Base-by-base conservation (phyloP, 2,797 vertebrate genomes). In the Muraenolepis orangiensis region DNA sequence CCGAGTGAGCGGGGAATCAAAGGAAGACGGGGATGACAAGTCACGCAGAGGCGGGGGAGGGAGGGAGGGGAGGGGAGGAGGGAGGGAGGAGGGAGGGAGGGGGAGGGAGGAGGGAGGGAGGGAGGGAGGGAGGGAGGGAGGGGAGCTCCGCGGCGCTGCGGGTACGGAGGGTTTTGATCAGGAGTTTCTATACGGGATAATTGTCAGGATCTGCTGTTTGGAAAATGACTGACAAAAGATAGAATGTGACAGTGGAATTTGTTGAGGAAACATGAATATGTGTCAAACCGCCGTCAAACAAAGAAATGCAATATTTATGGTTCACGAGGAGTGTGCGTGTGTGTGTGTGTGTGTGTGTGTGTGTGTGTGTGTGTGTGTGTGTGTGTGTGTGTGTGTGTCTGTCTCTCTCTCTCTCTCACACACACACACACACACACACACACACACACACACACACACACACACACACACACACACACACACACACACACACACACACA, bases 231-330 rank as follows among this genome's bases (percentile, higher is more conserved):
- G 91, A 93, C 88, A 81, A 92, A 93, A 93, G 91, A 77, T 77
- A 78, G 85, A 85, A 88, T 83, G 71, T 89, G 89, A 91, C 89
- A 91, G 86, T 87, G 84, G 87, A 87, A 90, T 91, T 92, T 93
- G 91, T 92, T 90, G 88, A 86, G 89, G 89, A 91, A 93, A 90
- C 90, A 92, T 90, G 86, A 88, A 92, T 89, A 90, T 91, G 85
- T 91, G 88, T 90, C 90, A 92, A 89, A 88, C 87, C 89, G 91
- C 88, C 87, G 69, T 92, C 90, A 91, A 86, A 91, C 86, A 91
- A 90, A 89, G 89, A 89, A 90, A 91, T 89, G 83, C 78, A 90
- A 91, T 91, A 92, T 92, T 92, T 92, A 92, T 89, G 87, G 82
- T 88, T 87, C 89, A 85, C 88, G 80, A 90, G 88, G 83, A 87